These are phyloP conservation scores for Podarcis lilfordi DNA, from an alignment of 2,797 vertebrate genomes.

Conservation along the genomic window DNA sequence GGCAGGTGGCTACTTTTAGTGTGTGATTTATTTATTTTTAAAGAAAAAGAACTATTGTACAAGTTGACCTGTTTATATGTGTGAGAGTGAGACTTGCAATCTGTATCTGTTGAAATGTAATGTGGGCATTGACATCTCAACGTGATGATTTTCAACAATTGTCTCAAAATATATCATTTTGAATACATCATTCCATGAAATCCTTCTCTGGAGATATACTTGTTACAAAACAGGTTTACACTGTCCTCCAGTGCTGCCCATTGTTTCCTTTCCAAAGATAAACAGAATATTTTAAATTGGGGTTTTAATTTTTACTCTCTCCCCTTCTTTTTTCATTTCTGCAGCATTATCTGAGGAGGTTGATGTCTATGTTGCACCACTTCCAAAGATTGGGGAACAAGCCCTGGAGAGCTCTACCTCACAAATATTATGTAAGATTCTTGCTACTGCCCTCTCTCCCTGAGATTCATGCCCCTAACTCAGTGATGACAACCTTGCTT, in stretches of 20 bases:
- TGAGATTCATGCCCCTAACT: not conserved
- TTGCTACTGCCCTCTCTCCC: not conserved
- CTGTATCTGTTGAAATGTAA: not conserved
- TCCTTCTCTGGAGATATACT: not conserved
- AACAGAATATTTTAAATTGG: not conserved
- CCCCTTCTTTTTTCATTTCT: slow-evolving; percentile 16
- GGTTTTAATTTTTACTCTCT: slow-evolving; percentile 14
- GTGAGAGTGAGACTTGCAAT: not conserved
- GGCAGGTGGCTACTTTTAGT: not conserved
- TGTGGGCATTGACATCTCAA: not conserved
- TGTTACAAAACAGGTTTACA: not conserved
- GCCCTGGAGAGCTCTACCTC: slow-evolving; percentile 36
- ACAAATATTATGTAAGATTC: slow-evolving; percentile 35
- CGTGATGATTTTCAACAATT: not conserved
- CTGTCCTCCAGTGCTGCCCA: not conserved
- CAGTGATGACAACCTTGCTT: not conserved
- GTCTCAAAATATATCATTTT: not conserved
- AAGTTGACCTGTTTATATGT: not conserved
- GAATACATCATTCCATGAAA: not conserved
- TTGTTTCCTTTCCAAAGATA: not conserved
- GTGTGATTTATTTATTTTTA: not conserved
- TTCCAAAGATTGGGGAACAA: slow-evolving; percentile 39
- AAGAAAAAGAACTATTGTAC: not conserved
- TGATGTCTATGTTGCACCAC: slow-evolving; percentile 32
- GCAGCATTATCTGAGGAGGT: slow-evolving; percentile 33